These are phyloP conservation scores for Hypsopygia costalis DNA, from an alignment of 2,888 invertebrate species.

Conservation along the genomic window DNA sequence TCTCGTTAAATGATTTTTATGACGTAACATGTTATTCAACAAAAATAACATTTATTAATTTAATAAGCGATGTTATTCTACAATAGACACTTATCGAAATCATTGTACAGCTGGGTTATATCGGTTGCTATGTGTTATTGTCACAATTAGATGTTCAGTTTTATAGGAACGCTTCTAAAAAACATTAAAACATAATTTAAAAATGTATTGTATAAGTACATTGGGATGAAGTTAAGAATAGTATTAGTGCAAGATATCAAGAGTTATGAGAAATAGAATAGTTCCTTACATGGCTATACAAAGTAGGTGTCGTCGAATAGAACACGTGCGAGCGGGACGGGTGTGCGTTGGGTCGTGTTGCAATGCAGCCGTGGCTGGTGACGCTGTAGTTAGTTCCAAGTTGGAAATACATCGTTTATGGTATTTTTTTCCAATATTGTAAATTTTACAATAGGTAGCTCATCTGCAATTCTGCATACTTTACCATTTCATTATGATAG, in stretches of 20 bases:
- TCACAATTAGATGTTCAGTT: conserved; percentile 40
- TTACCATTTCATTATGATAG: no score
- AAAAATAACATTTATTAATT: not conserved
- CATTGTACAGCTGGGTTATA: conserved; percentile 10
- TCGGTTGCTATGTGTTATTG: conserved; percentile 47
- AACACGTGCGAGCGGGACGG: conserved; percentile 76
- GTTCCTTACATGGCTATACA: conserved; percentile 32
- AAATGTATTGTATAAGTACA: not conserved
- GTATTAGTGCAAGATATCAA: conserved; percentile 50
- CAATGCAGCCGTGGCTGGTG: conserved; percentile 33
- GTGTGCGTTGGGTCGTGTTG: conserved; percentile 63
- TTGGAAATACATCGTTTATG: no score
- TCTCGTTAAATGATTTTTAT: not conserved
- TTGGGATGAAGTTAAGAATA: conserved; percentile 24
- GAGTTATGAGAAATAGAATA: conserved; percentile 40
- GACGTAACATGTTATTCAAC: not conserved
- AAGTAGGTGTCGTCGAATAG: conserved; percentile 73
- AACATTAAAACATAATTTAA: not conserved
- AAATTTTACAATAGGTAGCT: no score
- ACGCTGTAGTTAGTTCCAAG: conserved; percentile 31
- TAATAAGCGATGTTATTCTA: conserved; percentile 8
- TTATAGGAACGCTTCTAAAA: conserved; percentile 15
- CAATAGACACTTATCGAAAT: conserved; percentile 10
- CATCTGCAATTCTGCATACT: conserved; percentile 4
- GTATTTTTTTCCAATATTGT: no score